Conservation (phyloP, 2,113 vertebrate species). For the Benthochromis sp. region DNA sequence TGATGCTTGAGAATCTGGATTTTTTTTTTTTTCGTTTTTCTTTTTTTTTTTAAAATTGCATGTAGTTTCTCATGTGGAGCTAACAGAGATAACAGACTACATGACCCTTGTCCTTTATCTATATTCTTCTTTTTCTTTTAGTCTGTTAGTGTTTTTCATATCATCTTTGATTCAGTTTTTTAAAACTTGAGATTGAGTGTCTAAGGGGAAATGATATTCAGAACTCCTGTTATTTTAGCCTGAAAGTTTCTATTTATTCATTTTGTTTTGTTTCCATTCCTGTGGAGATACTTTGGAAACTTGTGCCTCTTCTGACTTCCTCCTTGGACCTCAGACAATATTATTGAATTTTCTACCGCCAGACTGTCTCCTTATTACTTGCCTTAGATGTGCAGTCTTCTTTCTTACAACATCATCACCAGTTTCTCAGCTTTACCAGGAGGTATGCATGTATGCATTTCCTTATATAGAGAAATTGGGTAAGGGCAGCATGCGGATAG, state of each 20-base stretch:
- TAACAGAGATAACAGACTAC: background rate
- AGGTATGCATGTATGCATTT: background rate
- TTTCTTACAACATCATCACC: background rate
- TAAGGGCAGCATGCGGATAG: background rate
- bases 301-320: background rate
- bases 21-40: background rate
- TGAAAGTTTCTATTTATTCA: background rate
- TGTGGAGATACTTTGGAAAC: background rate
- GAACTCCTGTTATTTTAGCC: background rate
- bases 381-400: background rate
- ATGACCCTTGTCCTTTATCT: background rate
- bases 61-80: background rate
- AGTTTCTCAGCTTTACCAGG: background rate
- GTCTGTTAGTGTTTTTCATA: background rate
- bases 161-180: background rate
- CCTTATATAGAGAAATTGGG: background rate
- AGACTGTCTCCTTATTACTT: background rate
- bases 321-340: background rate
- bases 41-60: background rate
- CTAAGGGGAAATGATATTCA: background rate
- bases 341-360: background rate
- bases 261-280: background rate
- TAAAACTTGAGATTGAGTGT: background rate
- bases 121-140: background rate
- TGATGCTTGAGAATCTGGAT: background rate